Conservation (phyloP, 2,888 invertebrate species). For the Epinotia bilunana region DNA sequence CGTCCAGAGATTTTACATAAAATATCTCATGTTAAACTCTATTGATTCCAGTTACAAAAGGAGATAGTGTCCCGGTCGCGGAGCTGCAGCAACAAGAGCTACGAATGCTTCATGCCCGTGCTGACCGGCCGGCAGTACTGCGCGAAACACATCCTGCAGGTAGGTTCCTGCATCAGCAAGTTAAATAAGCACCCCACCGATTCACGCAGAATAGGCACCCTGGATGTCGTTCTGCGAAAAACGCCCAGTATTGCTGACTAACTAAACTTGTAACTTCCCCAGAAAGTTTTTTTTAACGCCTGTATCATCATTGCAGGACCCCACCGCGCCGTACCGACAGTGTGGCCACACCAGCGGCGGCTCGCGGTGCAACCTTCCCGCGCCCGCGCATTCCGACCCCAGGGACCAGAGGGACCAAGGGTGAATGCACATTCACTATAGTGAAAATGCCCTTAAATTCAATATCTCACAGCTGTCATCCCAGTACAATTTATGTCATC, state of each 20-base stretch:
- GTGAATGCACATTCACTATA: constrained; percentile 50
- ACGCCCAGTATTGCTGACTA: no score
- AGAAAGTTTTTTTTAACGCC: no score
- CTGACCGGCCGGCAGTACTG: constrained; percentile 91
- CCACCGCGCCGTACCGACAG: constrained; percentile 92
- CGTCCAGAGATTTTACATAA: no score
- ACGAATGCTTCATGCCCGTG: constrained; percentile 87
- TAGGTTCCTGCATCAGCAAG: constrained; percentile 85
- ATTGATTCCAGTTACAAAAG: constrained; percentile 82
- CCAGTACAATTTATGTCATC: no score
- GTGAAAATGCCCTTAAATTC: no score
- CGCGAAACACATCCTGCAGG: constrained; percentile 91
- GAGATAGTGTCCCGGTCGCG: constrained; percentile 86
- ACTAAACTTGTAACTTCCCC: no score
- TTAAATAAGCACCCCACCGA: no score
- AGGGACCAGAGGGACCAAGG: constrained; percentile 67
- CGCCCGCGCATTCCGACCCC: constrained; percentile 90
- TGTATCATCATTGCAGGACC: constrained; percentile 80
- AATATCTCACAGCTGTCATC: no score
- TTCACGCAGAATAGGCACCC: no score
- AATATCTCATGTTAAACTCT: no score
- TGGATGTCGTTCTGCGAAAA: no score
- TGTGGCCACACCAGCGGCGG: constrained; percentile 88
- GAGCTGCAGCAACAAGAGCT: constrained; percentile 86
- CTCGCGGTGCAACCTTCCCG: constrained; percentile 90